These are phyloP conservation scores for Fundulus diaphanus DNA, from an alignment of 2,797 vertebrate genomes.

Conservation along the genomic window DNA sequence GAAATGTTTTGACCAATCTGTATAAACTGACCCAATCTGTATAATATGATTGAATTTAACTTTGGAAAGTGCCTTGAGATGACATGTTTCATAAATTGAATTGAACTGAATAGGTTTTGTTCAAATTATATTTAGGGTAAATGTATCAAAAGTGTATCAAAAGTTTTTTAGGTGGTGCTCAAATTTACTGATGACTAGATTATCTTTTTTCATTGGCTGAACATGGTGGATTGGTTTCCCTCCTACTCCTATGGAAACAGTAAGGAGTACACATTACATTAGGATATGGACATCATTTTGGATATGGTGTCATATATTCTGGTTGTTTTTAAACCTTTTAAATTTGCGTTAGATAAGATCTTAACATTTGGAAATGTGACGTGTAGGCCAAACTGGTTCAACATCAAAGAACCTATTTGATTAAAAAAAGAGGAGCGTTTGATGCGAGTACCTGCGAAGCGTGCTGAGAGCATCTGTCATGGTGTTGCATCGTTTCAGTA, in stretches of 20 bases:
- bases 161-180: neutral
- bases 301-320: neutral
- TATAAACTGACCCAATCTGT: too few species aligned
- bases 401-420: neutral
- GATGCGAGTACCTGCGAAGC: constrained; percentile 65
- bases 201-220: neutral
- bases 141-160: neutral
- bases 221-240: neutral
- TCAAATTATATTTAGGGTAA: neutral
- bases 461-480: constrained; percentile 84
- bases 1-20: too few species aligned
- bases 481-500: constrained; percentile 91
- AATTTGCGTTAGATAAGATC: neutral
- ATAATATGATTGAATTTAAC: too few species aligned
- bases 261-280: neutral
- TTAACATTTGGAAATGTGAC: neutral
- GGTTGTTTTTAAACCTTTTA: neutral
- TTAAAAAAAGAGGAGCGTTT: constrained; percentile 1
- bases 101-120: too few species aligned
- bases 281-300: neutral
- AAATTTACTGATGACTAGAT: neutral
- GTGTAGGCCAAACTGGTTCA: neutral
- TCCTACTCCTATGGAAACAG: neutral
- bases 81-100: too few species aligned
- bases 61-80: too few species aligned